phyloP scores from a whole-genome alignment of 1,140 invertebrate species.

The Chionoecetes opilio region DNA sequence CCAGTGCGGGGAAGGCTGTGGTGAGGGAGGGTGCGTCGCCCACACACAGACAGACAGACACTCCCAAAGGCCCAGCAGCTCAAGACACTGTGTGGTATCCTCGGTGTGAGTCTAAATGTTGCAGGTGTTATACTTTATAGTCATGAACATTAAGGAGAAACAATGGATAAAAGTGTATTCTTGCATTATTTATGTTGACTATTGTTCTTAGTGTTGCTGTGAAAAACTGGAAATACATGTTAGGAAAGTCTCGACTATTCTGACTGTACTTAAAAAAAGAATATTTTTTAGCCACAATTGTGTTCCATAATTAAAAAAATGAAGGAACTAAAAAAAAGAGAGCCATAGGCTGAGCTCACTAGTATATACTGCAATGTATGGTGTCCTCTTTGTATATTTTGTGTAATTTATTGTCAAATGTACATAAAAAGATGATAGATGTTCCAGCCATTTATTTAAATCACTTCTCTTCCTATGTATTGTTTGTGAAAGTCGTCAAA shows the following conservation, averaged over 20 bases:
- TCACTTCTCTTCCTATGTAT: no score
- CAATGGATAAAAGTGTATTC: constrained; percentile 1
- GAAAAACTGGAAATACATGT: constrained; percentile 59
- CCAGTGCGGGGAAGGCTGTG: not conserved
- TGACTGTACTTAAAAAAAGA: constrained; percentile 70
- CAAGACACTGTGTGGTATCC: constrained; percentile 60
- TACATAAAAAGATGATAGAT: constrained; percentile 71
- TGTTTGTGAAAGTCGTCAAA: not conserved
- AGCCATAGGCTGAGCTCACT: constrained; percentile 77
- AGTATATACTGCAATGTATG: constrained; percentile 73
- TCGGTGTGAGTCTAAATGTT: constrained; percentile 60
- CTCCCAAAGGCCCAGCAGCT: not conserved
- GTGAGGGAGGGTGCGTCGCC: not conserved
- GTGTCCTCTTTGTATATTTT: constrained; percentile 80
- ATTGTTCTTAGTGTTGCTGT: constrained; percentile 57
- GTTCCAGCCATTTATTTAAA: not conserved
- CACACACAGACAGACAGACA: not conserved
- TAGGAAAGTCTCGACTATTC: constrained; percentile 52
- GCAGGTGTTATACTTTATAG: constrained; percentile 5
- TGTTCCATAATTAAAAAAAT: constrained; percentile 75
- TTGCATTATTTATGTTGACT: constrained; percentile 34
- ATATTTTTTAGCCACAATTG: constrained; percentile 76
- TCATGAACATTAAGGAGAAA: not conserved
- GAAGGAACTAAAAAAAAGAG: constrained; percentile 39
- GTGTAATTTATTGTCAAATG: constrained; percentile 78